Conservation (phyloP, 1,140 invertebrate genomes). For the Caenorhabditis remanei region DNA sequence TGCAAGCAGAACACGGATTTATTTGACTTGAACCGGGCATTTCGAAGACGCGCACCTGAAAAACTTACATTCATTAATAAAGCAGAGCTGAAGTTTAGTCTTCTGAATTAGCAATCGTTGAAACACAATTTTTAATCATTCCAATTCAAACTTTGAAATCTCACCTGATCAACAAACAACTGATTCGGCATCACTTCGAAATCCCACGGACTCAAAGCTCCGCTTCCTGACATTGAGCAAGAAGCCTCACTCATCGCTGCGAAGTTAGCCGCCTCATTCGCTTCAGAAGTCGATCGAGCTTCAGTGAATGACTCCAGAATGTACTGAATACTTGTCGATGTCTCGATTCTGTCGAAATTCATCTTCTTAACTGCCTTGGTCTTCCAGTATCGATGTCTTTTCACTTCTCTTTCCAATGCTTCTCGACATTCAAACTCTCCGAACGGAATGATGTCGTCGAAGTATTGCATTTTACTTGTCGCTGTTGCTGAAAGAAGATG, state of each 20-base stretch:
- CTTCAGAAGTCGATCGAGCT: constrained; percentile 73
- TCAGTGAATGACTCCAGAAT: constrained; percentile 77
- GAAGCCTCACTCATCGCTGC: constrained; percentile 39
- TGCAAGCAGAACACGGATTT: constrained; percentile 70
- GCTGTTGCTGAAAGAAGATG: no score
- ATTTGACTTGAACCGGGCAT: constrained; percentile 72
- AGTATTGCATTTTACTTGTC: constrained; percentile 59
- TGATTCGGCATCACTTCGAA: constrained; percentile 74
- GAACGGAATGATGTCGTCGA: constrained; percentile 69
- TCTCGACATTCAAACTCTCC: constrained; percentile 74
- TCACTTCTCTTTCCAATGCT: constrained; percentile 74
- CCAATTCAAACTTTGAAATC: neutral
- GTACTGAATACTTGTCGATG: constrained; percentile 67
- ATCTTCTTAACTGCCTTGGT: constrained; percentile 75
- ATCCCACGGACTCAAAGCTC: constrained; percentile 72
- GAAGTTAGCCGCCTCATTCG: constrained; percentile 67
- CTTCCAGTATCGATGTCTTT: constrained; percentile 74
- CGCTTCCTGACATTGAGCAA: neutral
- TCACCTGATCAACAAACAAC: constrained; percentile 75
- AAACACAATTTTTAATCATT: no score
- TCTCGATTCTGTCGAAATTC: constrained; percentile 73
- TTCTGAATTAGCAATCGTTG: neutral
- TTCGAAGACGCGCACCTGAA: constrained; percentile 76
- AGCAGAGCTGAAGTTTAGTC: neutral
- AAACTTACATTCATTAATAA: neutral